Evolutionary conservation across 2,113 vertebrate species (phyloP).

Genomic region (Tichodroma muraria): DNA sequence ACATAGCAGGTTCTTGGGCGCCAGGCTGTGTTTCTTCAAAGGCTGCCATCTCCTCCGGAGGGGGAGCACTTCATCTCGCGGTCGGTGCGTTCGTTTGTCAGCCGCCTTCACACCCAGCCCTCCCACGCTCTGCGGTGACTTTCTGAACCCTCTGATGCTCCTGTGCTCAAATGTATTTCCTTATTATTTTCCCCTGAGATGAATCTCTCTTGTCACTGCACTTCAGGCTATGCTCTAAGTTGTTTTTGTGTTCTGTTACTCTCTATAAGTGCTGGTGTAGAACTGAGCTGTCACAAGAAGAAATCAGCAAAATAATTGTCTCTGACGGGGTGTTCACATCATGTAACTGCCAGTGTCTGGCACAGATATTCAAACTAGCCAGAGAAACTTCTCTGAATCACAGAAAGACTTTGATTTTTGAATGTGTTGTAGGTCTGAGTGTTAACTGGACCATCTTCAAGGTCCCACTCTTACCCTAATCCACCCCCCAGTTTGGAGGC

Average conservation of each 20-base stretch:
- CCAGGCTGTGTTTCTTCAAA: background rate
- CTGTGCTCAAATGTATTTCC: constrained; percentile 1
- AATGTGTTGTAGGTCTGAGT: background rate
- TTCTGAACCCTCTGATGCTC: background rate
- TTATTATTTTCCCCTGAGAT: constrained; percentile 1
- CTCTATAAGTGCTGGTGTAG: background rate
- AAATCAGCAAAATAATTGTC: constrained; percentile 9
- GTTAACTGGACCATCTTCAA: no score
- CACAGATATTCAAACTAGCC: background rate
- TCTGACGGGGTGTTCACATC: background rate
- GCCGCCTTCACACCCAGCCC: background rate
- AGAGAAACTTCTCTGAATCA: background rate
- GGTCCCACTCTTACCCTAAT: background rate
- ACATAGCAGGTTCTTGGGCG: rapidly evolving
- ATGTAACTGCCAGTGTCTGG: background rate
- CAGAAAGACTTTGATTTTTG: background rate
- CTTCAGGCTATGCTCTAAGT: constrained; percentile 13
- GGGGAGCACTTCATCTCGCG: background rate
- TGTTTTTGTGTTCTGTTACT: background rate
- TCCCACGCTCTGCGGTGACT: background rate
- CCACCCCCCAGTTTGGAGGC: background rate
- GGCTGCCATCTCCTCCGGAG: background rate
- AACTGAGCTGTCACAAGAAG: constrained; percentile 26
- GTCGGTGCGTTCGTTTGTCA: background rate
- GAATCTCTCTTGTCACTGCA: constrained; percentile 5